Conservation (phyloP, 1,140 invertebrate genomes). For the Drosophila jambulina region DNA sequence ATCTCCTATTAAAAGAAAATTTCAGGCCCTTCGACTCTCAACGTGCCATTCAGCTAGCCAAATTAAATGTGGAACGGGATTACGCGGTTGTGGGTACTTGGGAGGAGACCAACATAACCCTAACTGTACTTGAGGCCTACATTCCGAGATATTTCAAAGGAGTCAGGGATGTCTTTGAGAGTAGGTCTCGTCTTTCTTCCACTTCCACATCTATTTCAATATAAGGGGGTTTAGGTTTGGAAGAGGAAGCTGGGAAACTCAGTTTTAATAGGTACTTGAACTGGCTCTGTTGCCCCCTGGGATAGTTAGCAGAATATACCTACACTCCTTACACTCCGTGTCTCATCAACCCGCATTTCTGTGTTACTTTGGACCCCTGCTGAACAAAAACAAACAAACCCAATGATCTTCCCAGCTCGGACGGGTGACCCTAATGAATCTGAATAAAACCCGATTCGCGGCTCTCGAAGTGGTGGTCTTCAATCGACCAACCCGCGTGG, state of each 20-base stretch:
- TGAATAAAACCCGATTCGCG: constrained; percentile 92
- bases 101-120: constrained; percentile 93
- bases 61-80: constrained; percentile 92
- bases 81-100: constrained; percentile 95
- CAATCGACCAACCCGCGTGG: constrained; percentile 94
- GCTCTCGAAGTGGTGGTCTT: constrained; percentile 92
- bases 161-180: constrained; percentile 86
- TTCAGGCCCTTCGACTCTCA: constrained; percentile 92
- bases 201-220: background rate
- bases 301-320: background rate
- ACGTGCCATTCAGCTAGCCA: constrained; percentile 92
- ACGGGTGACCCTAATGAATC: constrained; percentile 67
- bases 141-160: constrained; percentile 93
- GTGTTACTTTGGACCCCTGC: constrained; percentile 11
- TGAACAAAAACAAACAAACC: constrained; percentile 3
- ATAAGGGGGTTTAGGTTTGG: background rate
- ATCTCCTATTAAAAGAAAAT: background rate
- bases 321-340: constrained; percentile 28
- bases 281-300: background rate
- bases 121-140: constrained; percentile 93
- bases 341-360: constrained; percentile 85
- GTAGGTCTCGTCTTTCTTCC: constrained; percentile 52
- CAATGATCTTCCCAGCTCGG: constrained; percentile 44
- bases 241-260: background rate
- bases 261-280: constrained; percentile 23